Evolutionary conservation across 2,888 invertebrate genomes (phyloP), one percentile per base, ranked within the genome.

Genomic region (Chrysomela aeneicollis): DNA sequence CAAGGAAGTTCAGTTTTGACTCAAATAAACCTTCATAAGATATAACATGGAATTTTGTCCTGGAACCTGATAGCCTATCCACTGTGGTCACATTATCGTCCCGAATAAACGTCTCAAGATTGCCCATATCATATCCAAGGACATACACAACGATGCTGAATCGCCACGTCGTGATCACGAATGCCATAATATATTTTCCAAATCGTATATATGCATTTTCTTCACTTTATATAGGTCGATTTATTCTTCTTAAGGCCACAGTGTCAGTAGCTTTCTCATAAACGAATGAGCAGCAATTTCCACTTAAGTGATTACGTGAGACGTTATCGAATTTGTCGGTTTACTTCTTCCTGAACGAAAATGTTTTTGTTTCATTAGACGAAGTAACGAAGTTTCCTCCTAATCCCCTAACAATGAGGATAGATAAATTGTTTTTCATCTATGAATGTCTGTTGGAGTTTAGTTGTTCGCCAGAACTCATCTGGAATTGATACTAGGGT

Each of bases 261-360:
- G 42, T 42, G 42, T 42, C 42, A 42, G 42, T 42, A 15, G 42
- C 42, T 57, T 47, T 18, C 35, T 57, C 51, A 49, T 55, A 51
- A 60, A 54, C 49, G 17, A 53, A 58, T 58, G 66, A 60, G 60
- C 63, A 50, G 35, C 49, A 58, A 61, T 61, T 55, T 51, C 49
- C 60, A 57, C 57, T 60, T 46, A 18, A 51, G 47, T 63, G 60
- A 63, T 66, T 61, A 60, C 60, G 26, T 35, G 46, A 59, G 59
- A 58, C 59, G 51, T 47, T 66, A 54, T 66, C 59, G 59, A 59
- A 35, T 53, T 54, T 42, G 63, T 30, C 49, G 46, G 37, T 63
- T 63, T 63, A 50, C 55, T 26, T 12, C 26, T 21, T 42, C 26
- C 32, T 58, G 19, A 47, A 61, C 12, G 61, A 55, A 32, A 58